Percentiles rank a stretch among this genome's conserved stretches.
Evolutionary conservation across 2,888 invertebrate species (phyloP).

Genomic region (Silvanus unidentatus): DNA sequence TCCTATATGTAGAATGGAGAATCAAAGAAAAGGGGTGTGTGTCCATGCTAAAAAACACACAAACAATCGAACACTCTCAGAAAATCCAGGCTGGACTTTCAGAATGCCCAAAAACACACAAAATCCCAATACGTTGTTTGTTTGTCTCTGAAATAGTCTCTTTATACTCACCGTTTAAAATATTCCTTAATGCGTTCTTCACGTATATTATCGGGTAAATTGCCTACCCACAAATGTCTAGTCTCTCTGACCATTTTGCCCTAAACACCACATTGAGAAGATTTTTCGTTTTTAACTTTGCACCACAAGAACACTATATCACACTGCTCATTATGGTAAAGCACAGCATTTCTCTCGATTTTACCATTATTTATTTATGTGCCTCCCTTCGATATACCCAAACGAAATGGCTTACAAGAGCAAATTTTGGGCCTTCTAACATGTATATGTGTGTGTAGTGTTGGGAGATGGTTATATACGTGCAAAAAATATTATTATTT

Average conservation of each 20-base stretch:
- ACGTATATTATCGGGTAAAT: constrained; percentile 98
- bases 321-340: constrained; percentile 29
- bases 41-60: no score
- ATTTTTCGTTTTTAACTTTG: constrained; percentile 56
- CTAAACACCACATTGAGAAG: constrained; percentile 87
- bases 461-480: no score
- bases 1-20: not conserved
- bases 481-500: no score
- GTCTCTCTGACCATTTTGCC: constrained; percentile 99
- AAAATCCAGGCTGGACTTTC: no score
- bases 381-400: no score
- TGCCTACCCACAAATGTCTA: constrained; percentile 99
- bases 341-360: constrained; percentile 35
- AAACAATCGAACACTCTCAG: no score
- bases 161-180: constrained; percentile 82
- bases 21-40: constrained; percentile 1
- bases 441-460: no score
- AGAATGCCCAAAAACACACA: no score
- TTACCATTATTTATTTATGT: constrained; percentile 23
- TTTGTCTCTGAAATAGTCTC: no score
- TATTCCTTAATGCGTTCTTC: constrained; percentile 96
- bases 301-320: constrained; percentile 37
- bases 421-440: no score
- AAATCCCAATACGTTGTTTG: no score
- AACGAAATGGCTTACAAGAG: no score